Percentiles rank a stretch among this genome's conserved stretches.
Conservation (phyloP, 2,888 invertebrate genomes). For the Encarsia formosa region DNA sequence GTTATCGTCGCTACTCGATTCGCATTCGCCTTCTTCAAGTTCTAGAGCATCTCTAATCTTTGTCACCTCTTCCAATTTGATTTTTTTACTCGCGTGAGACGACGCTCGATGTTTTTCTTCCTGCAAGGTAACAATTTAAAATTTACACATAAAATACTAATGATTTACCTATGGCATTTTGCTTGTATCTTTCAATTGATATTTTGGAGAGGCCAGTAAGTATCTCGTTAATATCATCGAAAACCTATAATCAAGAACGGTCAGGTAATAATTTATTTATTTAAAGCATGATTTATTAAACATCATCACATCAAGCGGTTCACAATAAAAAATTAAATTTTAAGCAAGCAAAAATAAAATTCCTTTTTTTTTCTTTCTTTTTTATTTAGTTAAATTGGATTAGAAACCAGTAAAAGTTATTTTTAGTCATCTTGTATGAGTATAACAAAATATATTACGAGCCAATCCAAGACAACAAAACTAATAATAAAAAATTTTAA, state of each 20-base stretch:
- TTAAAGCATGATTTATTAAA: slow-evolving; percentile 8
- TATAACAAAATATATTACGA: too few species aligned
- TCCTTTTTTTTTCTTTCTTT: too few species aligned
- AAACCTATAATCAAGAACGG: slow-evolving; percentile 39
- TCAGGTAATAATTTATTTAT: neutral
- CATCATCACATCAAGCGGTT: too few species aligned
- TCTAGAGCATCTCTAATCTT: slow-evolving; percentile 34
- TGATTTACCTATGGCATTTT: slow-evolving; percentile 43
- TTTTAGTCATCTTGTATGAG: too few species aligned
- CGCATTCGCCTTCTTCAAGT: slow-evolving; percentile 67
- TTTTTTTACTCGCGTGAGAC: slow-evolving; percentile 41
- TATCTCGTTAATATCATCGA: slow-evolving; percentile 45
- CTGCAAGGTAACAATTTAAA: slow-evolving; percentile 47
- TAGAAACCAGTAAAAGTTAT: too few species aligned
- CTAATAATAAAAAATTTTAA: too few species aligned
- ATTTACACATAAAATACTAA: too few species aligned
- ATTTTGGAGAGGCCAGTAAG: slow-evolving; percentile 44
- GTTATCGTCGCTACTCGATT: slow-evolving; percentile 53
- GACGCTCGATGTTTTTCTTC: too few species aligned
- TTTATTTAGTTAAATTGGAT: too few species aligned
- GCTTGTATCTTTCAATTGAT: slow-evolving; percentile 43
- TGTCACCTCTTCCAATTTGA: slow-evolving; percentile 30
- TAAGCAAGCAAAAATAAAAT: too few species aligned
- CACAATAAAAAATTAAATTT: too few species aligned
- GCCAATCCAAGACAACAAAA: too few species aligned